A percentile compares a stretch with the other conserved stretches of the same genome.
phyloP scores from a whole-genome alignment of 2,797 vertebrate species.

The Crocidura indochinensis region DNA sequence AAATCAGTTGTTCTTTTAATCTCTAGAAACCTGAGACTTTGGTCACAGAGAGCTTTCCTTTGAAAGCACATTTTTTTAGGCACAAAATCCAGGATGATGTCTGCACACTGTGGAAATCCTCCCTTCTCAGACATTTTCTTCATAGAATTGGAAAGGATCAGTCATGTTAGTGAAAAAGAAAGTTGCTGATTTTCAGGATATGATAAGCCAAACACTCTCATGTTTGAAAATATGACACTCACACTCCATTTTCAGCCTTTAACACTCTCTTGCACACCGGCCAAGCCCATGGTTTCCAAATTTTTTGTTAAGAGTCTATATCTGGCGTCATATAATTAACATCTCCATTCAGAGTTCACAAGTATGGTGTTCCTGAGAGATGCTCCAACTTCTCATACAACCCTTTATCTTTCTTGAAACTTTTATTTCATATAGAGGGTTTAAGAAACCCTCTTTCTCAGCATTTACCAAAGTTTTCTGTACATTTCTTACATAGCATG shows the following conservation, averaged over 20 bases:
- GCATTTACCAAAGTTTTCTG: neutral
- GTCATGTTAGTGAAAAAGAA: constrained; percentile 35
- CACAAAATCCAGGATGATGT: neutral
- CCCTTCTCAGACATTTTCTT: constrained; percentile 11
- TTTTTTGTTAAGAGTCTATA: constrained; percentile 65
- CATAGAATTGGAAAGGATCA: neutral
- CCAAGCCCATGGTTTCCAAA: constrained; percentile 21
- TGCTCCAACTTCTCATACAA: neutral
- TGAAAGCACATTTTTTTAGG: neutral
- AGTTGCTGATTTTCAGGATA: neutral
- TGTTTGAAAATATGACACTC: neutral
- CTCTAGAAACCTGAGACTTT: neutral
- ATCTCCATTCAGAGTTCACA: constrained; percentile 19
- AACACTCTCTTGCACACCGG: constrained; percentile 36
- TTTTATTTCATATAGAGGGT: neutral
- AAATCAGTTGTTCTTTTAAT: neutral
- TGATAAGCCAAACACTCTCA: neutral
- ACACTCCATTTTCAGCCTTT: constrained; percentile 53
- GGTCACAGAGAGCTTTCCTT: neutral
- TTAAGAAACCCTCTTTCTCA: neutral
- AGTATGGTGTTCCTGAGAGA: constrained; percentile 38
- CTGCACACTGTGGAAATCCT: neutral
- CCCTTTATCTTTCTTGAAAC: neutral
- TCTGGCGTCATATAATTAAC: constrained; percentile 43
- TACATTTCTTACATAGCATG: neutral